Evolutionary conservation across 1,140 invertebrate genomes (phyloP).

Genomic region (Bradysia coprophila): DNA sequence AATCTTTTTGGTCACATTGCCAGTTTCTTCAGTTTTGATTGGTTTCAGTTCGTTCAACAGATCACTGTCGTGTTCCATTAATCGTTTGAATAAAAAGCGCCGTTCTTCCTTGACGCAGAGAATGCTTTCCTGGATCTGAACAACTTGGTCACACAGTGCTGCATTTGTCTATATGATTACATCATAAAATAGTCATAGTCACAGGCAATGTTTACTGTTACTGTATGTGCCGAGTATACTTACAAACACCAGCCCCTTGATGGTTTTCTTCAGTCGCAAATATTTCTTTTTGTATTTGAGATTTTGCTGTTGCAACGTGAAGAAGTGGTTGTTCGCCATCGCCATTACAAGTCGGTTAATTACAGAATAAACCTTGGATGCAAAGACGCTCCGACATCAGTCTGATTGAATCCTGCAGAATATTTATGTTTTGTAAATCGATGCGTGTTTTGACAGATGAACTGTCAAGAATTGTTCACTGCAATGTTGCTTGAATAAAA

Average conservation of each 20-base stretch:
- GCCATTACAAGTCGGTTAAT: too few species aligned
- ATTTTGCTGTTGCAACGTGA: conserved; percentile 1
- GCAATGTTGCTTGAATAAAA: too few species aligned
- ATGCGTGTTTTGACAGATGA: too few species aligned
- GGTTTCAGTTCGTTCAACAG: not conserved
- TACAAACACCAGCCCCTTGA: conserved; percentile 33
- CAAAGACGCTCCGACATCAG: too few species aligned
- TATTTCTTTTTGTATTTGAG: conserved; percentile 34
- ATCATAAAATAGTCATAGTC: not conserved
- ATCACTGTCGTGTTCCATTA: conserved; percentile 33
- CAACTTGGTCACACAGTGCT: conserved; percentile 58
- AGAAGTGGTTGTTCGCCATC: not conserved
- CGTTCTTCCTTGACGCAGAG: conserved; percentile 49
- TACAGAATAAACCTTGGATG: too few species aligned
- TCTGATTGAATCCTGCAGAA: too few species aligned
- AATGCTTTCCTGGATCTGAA: conserved; percentile 50
- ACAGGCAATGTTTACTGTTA: too few species aligned
- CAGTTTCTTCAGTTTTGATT: too few species aligned
- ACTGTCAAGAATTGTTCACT: too few species aligned
- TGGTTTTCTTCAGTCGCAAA: conserved; percentile 27
- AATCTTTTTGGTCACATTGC: too few species aligned
- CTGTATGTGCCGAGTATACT: conserved; percentile 12
- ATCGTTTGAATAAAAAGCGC: conserved; percentile 41
- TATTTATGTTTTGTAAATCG: too few species aligned
- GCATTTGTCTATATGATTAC: conserved; percentile 45